A percentile compares a stretch with the other conserved stretches of the same genome.
These are phyloP conservation scores for Phlogophora meticulosa DNA, from an alignment of 2,888 invertebrate species.

Conservation along the genomic window DNA sequence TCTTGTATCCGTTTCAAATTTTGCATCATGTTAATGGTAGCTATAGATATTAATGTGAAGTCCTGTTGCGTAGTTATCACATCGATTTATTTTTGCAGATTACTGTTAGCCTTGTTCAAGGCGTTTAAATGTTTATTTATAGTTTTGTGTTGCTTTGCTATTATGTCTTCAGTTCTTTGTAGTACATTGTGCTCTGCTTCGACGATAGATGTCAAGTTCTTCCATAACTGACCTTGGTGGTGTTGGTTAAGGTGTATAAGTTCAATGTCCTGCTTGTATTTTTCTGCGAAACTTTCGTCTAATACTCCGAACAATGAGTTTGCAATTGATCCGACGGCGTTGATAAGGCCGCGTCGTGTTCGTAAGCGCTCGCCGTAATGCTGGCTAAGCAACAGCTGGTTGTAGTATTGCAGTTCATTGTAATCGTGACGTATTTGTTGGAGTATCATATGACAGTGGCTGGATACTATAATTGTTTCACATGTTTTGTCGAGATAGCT, in stretches of 20 bases:
- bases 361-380: no score
- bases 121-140: conserved; percentile 9
- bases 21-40: conserved; percentile 1
- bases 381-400: no score
- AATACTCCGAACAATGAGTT: no score
- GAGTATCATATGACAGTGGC: no score
- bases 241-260: background rate
- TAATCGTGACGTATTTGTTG: background rate
- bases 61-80: conserved; percentile 6
- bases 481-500: background rate
- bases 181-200: no score
- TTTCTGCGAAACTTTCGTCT: no score
- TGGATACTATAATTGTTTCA: background rate
- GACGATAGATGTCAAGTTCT: no score
- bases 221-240: conserved; percentile 1
- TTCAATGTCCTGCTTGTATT: background rate
- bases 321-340: no score
- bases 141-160: conserved; percentile 6
- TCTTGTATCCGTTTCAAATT: conserved; percentile 13
- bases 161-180: no score
- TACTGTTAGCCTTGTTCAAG: background rate
- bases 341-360: no score
- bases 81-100: conserved; percentile 7
- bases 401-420: no score
- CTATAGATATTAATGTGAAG: conserved; percentile 15